Evolutionary conservation across 2,113 vertebrate species (phyloP).

Genomic region (Aspiorhynchus laticeps): DNA sequence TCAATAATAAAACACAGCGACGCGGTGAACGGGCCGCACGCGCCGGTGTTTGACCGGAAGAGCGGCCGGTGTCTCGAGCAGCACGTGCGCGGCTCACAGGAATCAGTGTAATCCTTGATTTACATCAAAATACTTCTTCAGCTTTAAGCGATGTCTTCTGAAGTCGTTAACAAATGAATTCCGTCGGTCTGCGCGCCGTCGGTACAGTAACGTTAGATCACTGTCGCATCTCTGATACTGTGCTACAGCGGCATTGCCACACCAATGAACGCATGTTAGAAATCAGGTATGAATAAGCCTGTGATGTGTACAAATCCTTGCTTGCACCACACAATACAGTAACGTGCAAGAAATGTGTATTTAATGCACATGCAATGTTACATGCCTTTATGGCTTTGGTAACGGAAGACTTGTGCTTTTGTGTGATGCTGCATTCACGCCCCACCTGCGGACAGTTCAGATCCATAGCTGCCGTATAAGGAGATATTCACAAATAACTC

Average conservation of each 20-base stretch:
- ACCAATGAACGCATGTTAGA: neutral
- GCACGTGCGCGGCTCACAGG: conserved; percentile 14
- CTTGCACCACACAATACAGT: neutral
- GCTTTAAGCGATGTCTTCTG: neutral
- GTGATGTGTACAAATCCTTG: neutral
- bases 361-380: neutral
- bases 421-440: neutral
- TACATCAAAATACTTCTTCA: neutral
- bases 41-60: neutral
- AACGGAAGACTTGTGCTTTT: neutral
- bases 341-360: neutral
- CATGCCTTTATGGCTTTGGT: neutral
- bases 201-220: neutral
- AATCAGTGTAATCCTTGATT: neutral
- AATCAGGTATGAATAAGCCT: neutral
- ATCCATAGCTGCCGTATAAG: neutral
- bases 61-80: neutral
- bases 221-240: neutral
- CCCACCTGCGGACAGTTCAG: neutral
- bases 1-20: neutral
- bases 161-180: neutral
- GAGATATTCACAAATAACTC: too few species aligned
- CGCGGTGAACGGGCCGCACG: neutral
- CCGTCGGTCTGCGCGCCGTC: neutral
- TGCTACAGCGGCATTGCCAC: too few species aligned